A percentile compares a stretch with the other conserved stretches of the same genome.
These are phyloP conservation scores for Pyrocoelia pectoralis DNA, from an alignment of 2,888 invertebrate species.

Conservation along the genomic window DNA sequence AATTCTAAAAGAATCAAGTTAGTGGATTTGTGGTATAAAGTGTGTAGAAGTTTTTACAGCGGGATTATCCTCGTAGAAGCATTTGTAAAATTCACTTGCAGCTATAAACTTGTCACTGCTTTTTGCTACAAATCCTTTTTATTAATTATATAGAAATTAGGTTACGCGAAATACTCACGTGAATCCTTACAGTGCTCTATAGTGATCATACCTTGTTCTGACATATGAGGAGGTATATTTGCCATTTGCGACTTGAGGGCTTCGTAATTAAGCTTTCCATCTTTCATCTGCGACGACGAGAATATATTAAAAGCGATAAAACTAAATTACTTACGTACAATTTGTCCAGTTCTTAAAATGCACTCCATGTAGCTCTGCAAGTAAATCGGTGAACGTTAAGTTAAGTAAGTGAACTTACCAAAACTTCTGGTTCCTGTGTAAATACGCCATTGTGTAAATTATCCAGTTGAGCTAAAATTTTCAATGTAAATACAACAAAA, in stretches of 20 bases:
- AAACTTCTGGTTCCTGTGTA: slow-evolving; percentile 36
- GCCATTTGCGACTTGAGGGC: slow-evolving; percentile 6
- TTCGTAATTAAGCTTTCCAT: slow-evolving; percentile 23
- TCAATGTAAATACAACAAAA: not conserved
- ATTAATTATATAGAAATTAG: not conserved
- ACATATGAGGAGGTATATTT: slow-evolving; percentile 13
- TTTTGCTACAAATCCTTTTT: slow-evolving; percentile 3
- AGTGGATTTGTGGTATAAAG: not conserved
- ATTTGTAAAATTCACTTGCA: slow-evolving; percentile 25
- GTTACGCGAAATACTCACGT: slow-evolving; percentile 2
- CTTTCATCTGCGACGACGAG: slow-evolving; percentile 21
- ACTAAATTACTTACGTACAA: slow-evolving; percentile 58
- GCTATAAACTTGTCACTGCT: slow-evolving; percentile 18
- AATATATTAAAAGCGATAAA: no score
- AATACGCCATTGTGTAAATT: slow-evolving; percentile 43
- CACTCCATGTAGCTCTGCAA: slow-evolving; percentile 62
- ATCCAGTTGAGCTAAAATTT: slow-evolving; percentile 30
- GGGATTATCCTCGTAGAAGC: slow-evolving; percentile 29
- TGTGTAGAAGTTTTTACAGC: slow-evolving; percentile 16
- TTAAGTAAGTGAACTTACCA: slow-evolving; percentile 34
- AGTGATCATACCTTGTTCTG: not conserved
- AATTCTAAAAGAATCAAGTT: slow-evolving; percentile 7
- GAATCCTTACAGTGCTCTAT: slow-evolving; percentile 18
- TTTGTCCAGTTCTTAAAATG: slow-evolving; percentile 61
- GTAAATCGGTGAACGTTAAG: slow-evolving; percentile 47